A percentile compares a stretch with the other conserved stretches of the same genome.
These are phyloP conservation scores for Spizella passerina DNA, from an alignment of 2,797 vertebrate species.

Conservation along the genomic window DNA sequence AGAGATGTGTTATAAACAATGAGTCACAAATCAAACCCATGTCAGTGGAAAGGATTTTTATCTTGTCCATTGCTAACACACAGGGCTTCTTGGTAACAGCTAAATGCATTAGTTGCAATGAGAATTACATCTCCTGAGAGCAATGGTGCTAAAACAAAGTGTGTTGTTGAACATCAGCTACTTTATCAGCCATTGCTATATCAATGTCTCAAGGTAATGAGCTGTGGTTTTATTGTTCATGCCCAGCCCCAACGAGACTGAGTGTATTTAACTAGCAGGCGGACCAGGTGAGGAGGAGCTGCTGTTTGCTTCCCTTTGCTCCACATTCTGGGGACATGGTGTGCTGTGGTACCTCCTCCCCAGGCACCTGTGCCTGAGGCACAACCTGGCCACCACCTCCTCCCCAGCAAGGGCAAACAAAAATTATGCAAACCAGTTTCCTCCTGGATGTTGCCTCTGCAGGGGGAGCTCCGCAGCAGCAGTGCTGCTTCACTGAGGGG, in stretches of 20 bases:
- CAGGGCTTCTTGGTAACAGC: background rate
- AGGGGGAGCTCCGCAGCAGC: background rate
- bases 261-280: constrained; percentile 60
- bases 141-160: background rate
- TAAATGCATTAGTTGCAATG: background rate
- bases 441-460: background rate
- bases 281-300: background rate
- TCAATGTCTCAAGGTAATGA: background rate
- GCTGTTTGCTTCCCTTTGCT: constrained; percentile 37
- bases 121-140: background rate
- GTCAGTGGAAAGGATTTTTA: background rate
- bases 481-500: background rate
- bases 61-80: background rate
- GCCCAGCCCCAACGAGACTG: background rate
- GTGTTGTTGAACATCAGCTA: background rate
- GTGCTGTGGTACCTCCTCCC: background rate
- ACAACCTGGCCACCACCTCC: background rate
- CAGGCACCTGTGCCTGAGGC: background rate
- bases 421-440: background rate
- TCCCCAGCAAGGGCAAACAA: background rate
- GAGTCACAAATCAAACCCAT: background rate
- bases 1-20: background rate
- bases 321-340: background rate
- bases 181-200: background rate
- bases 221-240: background rate